Evolutionary conservation across 2,888 invertebrate species (phyloP).

Genomic region (Oscheius sp.): DNA sequence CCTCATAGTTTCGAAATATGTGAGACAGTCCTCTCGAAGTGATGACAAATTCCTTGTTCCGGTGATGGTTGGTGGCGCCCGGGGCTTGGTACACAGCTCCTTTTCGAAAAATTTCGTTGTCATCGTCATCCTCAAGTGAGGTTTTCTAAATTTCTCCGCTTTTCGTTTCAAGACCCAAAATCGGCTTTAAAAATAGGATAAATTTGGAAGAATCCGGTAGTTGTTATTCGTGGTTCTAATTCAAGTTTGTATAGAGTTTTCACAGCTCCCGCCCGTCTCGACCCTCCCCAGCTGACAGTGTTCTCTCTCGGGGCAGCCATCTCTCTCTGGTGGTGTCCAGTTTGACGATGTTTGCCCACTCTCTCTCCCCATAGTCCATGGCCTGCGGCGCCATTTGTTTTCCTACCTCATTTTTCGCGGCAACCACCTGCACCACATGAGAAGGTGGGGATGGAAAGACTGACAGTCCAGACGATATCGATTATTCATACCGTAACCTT

Average conservation of each 20-base stretch:
- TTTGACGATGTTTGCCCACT: slow-evolving; percentile 40
- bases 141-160: too few relatives aligned
- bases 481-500: too few relatives aligned
- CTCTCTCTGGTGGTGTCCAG: slow-evolving; percentile 34
- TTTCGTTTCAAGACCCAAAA: too few relatives aligned
- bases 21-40: too few relatives aligned
- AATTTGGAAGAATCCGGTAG: not conserved
- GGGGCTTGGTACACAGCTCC: not conserved
- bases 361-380: slow-evolving; percentile 35
- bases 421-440: not conserved
- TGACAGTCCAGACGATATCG: too few relatives aligned
- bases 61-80: slow-evolving; percentile 14
- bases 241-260: slow-evolving; percentile 17
- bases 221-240: slow-evolving; percentile 4
- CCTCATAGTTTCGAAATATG: not conserved
- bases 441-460: too few relatives aligned
- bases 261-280: not conserved
- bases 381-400: slow-evolving; percentile 37
- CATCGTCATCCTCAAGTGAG: too few relatives aligned
- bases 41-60: slow-evolving; percentile 8
- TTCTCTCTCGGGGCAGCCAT: slow-evolving; percentile 11
- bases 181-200: too few relatives aligned
- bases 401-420: slow-evolving; percentile 36
- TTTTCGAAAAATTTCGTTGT: slow-evolving; percentile 12
- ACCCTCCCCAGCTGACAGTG: not conserved